Base-by-base conservation (phyloP, 2,888 invertebrate species). In the Epinotia ramella region DNA sequence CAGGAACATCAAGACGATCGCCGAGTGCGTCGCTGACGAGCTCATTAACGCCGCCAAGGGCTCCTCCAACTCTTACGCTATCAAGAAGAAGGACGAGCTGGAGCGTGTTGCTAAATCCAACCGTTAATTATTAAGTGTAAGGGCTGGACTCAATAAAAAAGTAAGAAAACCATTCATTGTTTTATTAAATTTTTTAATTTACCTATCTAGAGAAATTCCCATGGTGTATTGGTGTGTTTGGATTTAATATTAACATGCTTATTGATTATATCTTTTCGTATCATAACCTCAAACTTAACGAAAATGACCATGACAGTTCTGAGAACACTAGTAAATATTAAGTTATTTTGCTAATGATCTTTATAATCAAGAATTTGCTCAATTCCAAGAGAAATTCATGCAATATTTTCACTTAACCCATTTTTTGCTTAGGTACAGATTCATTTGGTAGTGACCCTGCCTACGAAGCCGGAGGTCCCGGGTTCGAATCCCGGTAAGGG, bases 21-120 rank as follows among this genome's bases (percentile, higher is more conserved):
- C 99, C 78, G 99, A 99, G 94, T 99, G 99, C 94, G 96, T 99
- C 86, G 99, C 99, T 89, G 99, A 99, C 96, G 99, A 99, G 94
- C 97, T 99, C 76, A 99, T 99, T 91, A 99, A 99, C 89, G 99
- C 99, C 83, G 99, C 99, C 70, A 99, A 99, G 97, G 99, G 99
- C 81, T 99, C 99, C 79, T 99, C 99, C 79, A 99, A 99, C 95
- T 99, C 99, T 57, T 99, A 99, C 88, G 99, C 99, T 84, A 99
- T 99, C 95, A 99, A 99, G 96, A 99, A 99, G 96, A 99, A 99
- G 95, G 99, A 99, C 94, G 99, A 99, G 95, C 96, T 99, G 94
- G 99, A 99, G 95, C 98, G 99, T 96, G 99, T 99, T 85, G 99
- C 99, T 90, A 99, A 99, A 95, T 99, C 99, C 94, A 99, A 99